phyloP scores from a whole-genome alignment of 2,888 invertebrate genomes.

The Drepanosiphum platanoidis region DNA sequence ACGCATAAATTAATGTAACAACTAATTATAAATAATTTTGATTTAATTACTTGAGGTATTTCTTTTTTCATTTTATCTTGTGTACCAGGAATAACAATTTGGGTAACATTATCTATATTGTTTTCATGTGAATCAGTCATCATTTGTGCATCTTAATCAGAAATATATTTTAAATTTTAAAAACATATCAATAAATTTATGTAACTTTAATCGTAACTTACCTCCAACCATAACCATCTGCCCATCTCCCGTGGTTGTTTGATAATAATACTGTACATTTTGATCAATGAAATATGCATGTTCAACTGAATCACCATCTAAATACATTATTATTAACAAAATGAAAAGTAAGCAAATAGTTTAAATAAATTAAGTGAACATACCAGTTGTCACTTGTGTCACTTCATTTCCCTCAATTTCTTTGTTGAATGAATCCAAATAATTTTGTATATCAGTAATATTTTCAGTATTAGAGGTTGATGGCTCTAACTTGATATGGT shows the following conservation, averaged over 20 bases:
- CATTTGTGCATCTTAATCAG: slow-evolving; percentile 56
- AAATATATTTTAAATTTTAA: background rate
- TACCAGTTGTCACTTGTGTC: slow-evolving; percentile 50
- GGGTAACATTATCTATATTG: slow-evolving; percentile 48
- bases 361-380: slow-evolving; percentile 15
- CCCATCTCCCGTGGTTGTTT: slow-evolving; percentile 68
- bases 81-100: slow-evolving; percentile 48
- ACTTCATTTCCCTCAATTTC: slow-evolving; percentile 70
- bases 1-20: background rate
- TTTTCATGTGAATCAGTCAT: slow-evolving; percentile 42
- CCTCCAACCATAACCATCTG: slow-evolving; percentile 65
- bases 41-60: slow-evolving; percentile 46
- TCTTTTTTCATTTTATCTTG: slow-evolving; percentile 59
- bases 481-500: slow-evolving; percentile 36
- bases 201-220: background rate
- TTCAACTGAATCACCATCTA: slow-evolving; percentile 65
- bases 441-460: slow-evolving; percentile 80
- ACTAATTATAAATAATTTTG: background rate
- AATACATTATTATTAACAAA: slow-evolving; percentile 10
- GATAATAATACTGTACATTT: slow-evolving; percentile 83
- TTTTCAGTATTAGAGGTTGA: slow-evolving; percentile 69
- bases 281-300: slow-evolving; percentile 70
- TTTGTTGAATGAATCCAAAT: slow-evolving; percentile 83
- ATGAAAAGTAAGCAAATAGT: no score
- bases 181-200: background rate